Percentiles rank a stretch among this genome's conserved stretches.
These are phyloP conservation scores for Metacarcinus magister DNA, from an alignment of 2,888 invertebrate genomes.

Conservation along the genomic window DNA sequence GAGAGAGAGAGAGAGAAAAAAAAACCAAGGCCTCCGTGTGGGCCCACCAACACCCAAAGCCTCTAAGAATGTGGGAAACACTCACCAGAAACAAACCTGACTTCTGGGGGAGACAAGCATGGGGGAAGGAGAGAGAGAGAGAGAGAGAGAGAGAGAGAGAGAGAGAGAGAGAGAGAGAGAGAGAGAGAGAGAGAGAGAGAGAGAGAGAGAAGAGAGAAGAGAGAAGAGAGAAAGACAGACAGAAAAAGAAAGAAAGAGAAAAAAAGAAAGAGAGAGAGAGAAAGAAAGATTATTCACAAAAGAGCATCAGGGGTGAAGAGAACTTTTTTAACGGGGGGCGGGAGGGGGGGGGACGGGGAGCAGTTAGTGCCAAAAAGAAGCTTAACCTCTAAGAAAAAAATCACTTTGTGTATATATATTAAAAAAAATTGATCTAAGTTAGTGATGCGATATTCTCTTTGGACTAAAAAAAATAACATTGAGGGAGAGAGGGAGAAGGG, in stretches of 20 bases:
- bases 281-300: background rate
- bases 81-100: slow-evolving; percentile 43
- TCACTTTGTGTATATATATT: background rate
- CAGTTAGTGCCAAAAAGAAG: background rate
- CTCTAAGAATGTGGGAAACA: background rate
- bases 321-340: background rate
- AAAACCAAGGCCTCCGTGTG: background rate
- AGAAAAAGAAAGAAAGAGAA: background rate
- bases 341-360: background rate
- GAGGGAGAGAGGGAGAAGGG: background rate
- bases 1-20: background rate
- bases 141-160: background rate
- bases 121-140: background rate
- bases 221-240: background rate
- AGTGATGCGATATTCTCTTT: background rate
- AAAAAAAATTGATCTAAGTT: background rate
- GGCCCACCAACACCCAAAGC: background rate
- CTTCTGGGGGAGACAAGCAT: background rate
- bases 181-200: background rate
- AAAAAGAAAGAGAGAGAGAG: background rate
- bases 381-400: background rate
- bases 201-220: slow-evolving; percentile 3
- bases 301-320: background rate
- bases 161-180: background rate
- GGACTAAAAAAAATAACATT: background rate